Evolutionary conservation across 2,888 invertebrate genomes (phyloP).

Genomic region (Ichneumon xanthorius): DNA sequence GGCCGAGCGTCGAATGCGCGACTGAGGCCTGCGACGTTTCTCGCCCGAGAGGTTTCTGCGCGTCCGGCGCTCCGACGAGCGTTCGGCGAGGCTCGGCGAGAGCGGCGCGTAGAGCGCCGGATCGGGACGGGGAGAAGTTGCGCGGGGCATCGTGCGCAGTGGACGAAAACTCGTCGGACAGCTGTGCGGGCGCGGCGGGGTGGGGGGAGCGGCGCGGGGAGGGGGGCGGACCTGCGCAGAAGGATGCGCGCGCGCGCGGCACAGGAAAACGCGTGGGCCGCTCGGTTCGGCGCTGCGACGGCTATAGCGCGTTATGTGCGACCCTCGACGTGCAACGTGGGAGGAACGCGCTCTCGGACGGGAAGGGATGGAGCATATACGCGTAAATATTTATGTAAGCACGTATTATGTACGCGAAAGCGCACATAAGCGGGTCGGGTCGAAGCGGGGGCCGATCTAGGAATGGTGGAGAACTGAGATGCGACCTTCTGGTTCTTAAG

Average conservation of each 20-base stretch:
- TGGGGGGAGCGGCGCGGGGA: constrained; percentile 21
- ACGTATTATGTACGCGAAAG: not conserved
- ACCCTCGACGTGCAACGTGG: not conserved
- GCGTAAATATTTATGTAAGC: not conserved
- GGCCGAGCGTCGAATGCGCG: constrained; percentile 41
- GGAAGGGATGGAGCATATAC: not conserved
- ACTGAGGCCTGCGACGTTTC: constrained; percentile 48
- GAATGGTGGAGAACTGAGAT: not conserved
- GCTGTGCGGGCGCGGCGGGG: constrained; percentile 39
- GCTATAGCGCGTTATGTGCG: not conserved
- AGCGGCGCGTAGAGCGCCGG: not conserved
- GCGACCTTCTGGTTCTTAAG: not conserved
- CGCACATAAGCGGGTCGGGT: not conserved
- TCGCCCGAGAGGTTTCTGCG: constrained; percentile 24
- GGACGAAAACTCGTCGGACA: constrained; percentile 38
- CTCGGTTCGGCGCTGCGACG: constrained; percentile 34
- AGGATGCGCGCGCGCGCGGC: constrained; percentile 5
- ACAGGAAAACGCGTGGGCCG: constrained; percentile 59
- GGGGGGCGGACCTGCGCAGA: constrained; percentile 22
- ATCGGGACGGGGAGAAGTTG: not conserved
- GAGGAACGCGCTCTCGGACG: not conserved
- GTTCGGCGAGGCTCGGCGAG: not conserved
- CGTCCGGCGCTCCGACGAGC: not conserved
- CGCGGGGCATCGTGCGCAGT: constrained; percentile 1
- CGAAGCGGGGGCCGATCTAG: not conserved